phyloP scores from a whole-genome alignment of 2,888 invertebrate species.

The Diploptera punctata region DNA sequence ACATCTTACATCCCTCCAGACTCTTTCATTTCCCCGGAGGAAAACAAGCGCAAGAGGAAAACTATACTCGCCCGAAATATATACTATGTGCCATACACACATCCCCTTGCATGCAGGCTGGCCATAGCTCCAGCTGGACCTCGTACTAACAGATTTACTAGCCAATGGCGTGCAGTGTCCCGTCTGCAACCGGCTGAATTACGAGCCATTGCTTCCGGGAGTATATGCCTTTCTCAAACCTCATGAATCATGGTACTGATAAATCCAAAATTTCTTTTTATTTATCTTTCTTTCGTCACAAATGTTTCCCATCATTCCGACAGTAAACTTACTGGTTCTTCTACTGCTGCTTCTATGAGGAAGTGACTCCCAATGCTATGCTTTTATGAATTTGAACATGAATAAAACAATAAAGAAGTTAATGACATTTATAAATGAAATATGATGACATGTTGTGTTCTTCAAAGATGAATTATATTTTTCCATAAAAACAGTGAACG shows the following conservation, averaged over 20 bases:
- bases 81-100: not conserved
- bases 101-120: conserved; percentile 13
- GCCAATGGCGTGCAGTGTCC: conserved; percentile 28
- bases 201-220: conserved; percentile 17
- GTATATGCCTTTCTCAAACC: not conserved
- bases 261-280: too few species aligned
- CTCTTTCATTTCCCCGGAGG: conserved; percentile 6
- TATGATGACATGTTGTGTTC: too few species aligned
- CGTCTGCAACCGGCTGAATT: conserved; percentile 5
- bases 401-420: too few species aligned
- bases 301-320: too few species aligned
- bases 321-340: too few species aligned
- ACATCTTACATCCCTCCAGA: conserved; percentile 16
- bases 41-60: not conserved
- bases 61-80: not conserved
- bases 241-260: not conserved
- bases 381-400: too few species aligned
- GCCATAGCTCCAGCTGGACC: not conserved
- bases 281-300: too few species aligned
- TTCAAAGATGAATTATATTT: too few species aligned
- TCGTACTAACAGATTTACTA: conserved; percentile 11
- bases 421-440: too few species aligned
- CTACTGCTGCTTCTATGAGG: too few species aligned
- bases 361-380: too few species aligned
- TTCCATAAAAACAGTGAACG: too few species aligned